Percentiles rank a stretch among this genome's conserved stretches.
Evolutionary conservation across 2,797 vertebrate species (phyloP).

Genomic region (Nannoperca obscura): DNA sequence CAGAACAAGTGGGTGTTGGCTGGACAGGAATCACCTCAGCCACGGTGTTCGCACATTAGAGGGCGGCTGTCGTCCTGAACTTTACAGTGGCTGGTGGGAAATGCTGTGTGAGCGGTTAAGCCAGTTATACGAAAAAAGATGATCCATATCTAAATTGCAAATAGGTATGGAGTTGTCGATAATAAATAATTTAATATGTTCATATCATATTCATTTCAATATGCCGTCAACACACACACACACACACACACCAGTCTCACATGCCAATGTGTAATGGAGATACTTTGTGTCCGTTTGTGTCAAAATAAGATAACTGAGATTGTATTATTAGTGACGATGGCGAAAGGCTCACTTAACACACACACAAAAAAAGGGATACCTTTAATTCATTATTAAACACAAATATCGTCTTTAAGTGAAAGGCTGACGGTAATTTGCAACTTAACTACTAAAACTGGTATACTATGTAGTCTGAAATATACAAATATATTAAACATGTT

Average conservation of each 20-base stretch:
- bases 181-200: not conserved
- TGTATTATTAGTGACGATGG: not conserved
- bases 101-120: not conserved
- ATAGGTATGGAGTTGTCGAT: not conserved
- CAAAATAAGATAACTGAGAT: not conserved
- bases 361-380: accelerated
- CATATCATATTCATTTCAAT: not conserved
- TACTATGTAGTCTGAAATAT: not conserved
- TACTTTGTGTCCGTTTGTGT: not conserved
- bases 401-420: not conserved
- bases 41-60: constrained; percentile 44
- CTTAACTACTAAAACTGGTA: not conserved
- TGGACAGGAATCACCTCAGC: constrained; percentile 37
- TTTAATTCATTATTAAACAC: not conserved
- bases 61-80: constrained; percentile 2
- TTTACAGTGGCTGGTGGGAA: constrained; percentile 3
- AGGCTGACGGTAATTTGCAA: not conserved
- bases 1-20: not conserved
- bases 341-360: too few species aligned
- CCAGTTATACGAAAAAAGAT: not conserved
- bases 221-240: not conserved
- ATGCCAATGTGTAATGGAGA: not conserved
- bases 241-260: not conserved
- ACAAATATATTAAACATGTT: not conserved
- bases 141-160: not conserved